A percentile compares a stretch with the other conserved stretches of the same genome.
Conservation (phyloP, 1,140 invertebrate species). For the Choristoneura fumiferana region DNA sequence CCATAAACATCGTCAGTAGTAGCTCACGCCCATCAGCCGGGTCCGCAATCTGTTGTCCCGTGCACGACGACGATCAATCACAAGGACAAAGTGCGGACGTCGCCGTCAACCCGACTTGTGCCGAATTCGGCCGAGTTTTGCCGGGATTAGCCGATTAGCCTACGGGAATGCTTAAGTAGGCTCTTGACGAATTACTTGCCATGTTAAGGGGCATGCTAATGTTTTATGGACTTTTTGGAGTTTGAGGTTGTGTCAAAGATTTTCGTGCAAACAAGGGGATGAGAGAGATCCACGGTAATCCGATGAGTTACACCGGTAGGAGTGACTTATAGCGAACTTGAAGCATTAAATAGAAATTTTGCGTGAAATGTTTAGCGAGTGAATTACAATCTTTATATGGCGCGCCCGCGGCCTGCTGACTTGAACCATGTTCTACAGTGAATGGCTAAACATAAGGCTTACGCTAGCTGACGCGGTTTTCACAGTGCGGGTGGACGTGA, state of each 20-base stretch:
- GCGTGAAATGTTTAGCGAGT: too few species aligned
- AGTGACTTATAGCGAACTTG: too few species aligned
- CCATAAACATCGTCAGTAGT: too few species aligned
- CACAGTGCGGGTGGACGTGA: too few species aligned
- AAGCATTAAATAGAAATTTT: too few species aligned
- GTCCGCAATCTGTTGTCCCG: constrained; percentile 6
- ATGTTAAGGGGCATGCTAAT: constrained; percentile 10
- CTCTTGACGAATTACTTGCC: constrained; percentile 1
- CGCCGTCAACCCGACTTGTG: not conserved
- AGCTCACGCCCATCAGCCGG: too few species aligned
- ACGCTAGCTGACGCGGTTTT: too few species aligned
- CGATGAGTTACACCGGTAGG: too few species aligned
- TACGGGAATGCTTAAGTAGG: not conserved
- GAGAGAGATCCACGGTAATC: not conserved
- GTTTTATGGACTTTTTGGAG: not conserved
- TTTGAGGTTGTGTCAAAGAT: not conserved
- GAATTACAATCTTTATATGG: too few species aligned
- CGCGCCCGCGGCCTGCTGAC: too few species aligned
- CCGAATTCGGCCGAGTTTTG: not conserved
- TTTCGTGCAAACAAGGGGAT: not conserved
- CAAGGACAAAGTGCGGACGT: not conserved
- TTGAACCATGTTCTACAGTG: too few species aligned
- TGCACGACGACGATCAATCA: constrained; percentile 1
- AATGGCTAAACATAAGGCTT: too few species aligned
- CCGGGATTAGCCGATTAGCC: not conserved